phyloP scores from a whole-genome alignment of 2,888 invertebrate species.

The Chirona hameri region DNA sequence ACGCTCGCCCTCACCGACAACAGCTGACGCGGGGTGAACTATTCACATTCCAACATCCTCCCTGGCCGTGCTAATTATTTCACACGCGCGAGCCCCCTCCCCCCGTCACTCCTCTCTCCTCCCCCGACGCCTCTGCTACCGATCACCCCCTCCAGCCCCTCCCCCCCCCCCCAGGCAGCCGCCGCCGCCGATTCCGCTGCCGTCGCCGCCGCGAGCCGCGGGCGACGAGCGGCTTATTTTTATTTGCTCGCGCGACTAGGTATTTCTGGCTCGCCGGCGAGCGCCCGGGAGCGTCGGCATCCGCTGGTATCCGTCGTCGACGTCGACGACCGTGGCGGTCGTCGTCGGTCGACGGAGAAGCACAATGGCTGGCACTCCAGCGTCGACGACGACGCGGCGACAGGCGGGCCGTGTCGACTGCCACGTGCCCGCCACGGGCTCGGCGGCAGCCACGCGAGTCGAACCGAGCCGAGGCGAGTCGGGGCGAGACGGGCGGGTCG shows the following conservation, averaged over 20 bases:
- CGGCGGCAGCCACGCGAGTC: too few relatives aligned
- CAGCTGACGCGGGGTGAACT: neutral
- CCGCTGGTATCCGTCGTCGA: neutral
- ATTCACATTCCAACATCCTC: neutral
- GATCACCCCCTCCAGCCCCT: too few relatives aligned
- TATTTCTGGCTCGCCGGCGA: neutral
- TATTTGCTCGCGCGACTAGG: neutral
- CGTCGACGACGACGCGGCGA: conserved; percentile 1
- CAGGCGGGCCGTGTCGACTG: neutral
- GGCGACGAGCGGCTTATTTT: neutral
- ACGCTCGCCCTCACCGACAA: neutral
- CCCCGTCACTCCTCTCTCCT: too few relatives aligned
- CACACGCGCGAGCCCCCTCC: neutral
- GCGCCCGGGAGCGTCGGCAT: neutral
- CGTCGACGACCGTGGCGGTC: neutral
- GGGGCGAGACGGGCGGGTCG: too few relatives aligned
- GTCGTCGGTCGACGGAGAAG: neutral
- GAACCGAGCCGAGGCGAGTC: too few relatives aligned
- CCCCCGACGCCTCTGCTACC: neutral
- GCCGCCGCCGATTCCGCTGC: neutral
- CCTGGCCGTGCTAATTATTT: neutral
- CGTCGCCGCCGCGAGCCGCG: neutral
- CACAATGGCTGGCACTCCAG: neutral
- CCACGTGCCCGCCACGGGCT: neutral
- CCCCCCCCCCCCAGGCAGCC: too few relatives aligned